A percentile compares a stretch with the other conserved stretches of the same genome.
Conservation (phyloP, 1,140 invertebrate species). For the Leptinotarsa defecta region DNA sequence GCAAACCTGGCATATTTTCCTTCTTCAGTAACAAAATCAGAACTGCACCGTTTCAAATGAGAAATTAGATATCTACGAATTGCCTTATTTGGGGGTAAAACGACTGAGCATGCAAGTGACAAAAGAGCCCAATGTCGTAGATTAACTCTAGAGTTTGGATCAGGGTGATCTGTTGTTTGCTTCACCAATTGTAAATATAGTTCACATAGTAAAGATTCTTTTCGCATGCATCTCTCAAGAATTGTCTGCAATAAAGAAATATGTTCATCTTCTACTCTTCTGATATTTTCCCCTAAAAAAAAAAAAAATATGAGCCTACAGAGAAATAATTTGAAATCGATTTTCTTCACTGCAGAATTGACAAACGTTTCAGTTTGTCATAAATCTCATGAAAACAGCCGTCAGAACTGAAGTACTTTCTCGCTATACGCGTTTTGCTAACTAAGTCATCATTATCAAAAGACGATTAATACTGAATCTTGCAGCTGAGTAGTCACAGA, state of each 20-base stretch:
- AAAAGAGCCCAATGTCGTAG: constrained; percentile 91
- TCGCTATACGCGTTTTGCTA: too few relatives aligned
- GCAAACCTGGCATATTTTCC: constrained; percentile 93
- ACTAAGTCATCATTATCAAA: too few relatives aligned
- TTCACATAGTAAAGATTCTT: constrained; percentile 86
- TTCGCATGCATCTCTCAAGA: constrained; percentile 87
- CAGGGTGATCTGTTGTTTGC: constrained; percentile 87
- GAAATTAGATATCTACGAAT: constrained; percentile 88
- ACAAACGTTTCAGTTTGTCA: neutral
- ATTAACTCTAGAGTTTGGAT: constrained; percentile 87
- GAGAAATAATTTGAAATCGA: too few relatives aligned
- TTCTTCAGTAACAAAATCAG: constrained; percentile 89
- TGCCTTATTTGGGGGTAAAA: constrained; percentile 81
- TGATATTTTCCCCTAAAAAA: constrained; percentile 51
- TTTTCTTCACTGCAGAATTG: neutral
- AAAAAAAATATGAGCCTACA: neutral
- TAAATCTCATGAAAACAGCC: too few relatives aligned
- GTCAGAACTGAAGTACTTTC: too few relatives aligned
- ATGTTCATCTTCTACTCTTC: constrained; percentile 81
- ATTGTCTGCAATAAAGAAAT: constrained; percentile 85
- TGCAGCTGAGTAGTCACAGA: neutral
- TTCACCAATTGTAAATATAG: constrained; percentile 92
- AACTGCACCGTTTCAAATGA: constrained; percentile 85
- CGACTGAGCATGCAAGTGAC: constrained; percentile 84
- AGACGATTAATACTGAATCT: too few relatives aligned